Evolutionary conservation across 2,888 invertebrate genomes (phyloP).

Genomic region (Empis stercorea): DNA sequence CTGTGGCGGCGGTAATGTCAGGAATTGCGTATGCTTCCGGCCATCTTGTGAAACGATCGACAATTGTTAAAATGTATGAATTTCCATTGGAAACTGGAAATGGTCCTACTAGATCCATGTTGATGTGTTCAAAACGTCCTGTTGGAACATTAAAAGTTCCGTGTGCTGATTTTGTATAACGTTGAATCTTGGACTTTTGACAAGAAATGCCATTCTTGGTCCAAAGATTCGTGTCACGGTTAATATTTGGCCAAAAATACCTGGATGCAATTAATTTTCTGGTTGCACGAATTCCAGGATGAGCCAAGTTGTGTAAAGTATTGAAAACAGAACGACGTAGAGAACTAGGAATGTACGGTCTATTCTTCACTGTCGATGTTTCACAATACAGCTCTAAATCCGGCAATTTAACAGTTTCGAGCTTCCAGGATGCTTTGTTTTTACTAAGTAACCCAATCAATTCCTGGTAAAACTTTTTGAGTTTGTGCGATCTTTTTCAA

Average conservation of each 20-base stretch:
- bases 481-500: background rate
- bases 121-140: background rate
- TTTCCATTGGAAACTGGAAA: background rate
- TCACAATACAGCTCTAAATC: background rate
- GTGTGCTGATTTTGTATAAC: background rate
- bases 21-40: slow-evolving; percentile 1
- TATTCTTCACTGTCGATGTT: background rate
- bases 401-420: background rate
- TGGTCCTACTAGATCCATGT: background rate
- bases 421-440: background rate
- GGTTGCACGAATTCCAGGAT: slow-evolving; percentile 6
- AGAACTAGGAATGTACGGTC: background rate
- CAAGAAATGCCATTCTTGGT: background rate
- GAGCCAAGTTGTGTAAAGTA: background rate
- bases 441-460: background rate
- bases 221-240: background rate
- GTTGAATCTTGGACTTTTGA: background rate
- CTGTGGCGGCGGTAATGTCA: slow-evolving; percentile 1
- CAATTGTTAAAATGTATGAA: background rate
- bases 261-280: slow-evolving; percentile 4
- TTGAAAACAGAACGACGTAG: background rate
- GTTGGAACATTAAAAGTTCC: background rate
- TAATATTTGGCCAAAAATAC: slow-evolving; percentile 7
- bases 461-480: background rate
- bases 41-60: background rate